Evolutionary conservation across 2,113 vertebrate species (phyloP).

Genomic region (Rhinopithecus roxellana): DNA sequence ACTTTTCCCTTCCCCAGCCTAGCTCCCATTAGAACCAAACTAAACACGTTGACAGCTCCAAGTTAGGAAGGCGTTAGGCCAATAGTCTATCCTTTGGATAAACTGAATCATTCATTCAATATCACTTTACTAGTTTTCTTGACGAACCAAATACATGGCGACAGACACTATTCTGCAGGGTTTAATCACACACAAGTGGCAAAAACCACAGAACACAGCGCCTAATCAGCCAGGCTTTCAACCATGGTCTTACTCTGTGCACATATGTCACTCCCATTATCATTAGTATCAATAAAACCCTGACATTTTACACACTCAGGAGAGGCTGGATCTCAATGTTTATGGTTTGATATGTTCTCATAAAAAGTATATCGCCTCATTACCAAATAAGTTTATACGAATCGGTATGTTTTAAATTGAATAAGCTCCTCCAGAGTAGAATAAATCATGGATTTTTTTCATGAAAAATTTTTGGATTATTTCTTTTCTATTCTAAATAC

Average conservation of each 20-base stretch:
- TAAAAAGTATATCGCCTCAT: conserved; percentile 38
- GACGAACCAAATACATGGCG: conserved; percentile 29
- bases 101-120: conserved; percentile 50
- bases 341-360: neutral
- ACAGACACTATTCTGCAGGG: conserved; percentile 43
- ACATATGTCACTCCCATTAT: neutral
- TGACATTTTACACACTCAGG: neutral
- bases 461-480: neutral
- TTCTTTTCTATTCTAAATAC: neutral
- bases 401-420: neutral
- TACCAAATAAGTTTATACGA: neutral
- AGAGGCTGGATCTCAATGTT: neutral
- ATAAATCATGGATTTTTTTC: neutral
- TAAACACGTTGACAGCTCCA: conserved; percentile 62
- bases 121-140: conserved; percentile 59
- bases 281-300: conserved; percentile 36
- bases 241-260: neutral
- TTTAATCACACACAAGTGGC: conserved; percentile 39
- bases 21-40: conserved; percentile 52
- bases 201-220: conserved; percentile 45
- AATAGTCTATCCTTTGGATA: conserved; percentile 49
- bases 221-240: neutral
- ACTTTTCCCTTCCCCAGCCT: conserved; percentile 44
- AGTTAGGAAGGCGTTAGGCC: conserved; percentile 66
- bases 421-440: neutral